A percentile compares a stretch with the other conserved stretches of the same genome.
Conservation (phyloP, 2,113 vertebrate species). For the Hemiscyllium ocellatum region DNA sequence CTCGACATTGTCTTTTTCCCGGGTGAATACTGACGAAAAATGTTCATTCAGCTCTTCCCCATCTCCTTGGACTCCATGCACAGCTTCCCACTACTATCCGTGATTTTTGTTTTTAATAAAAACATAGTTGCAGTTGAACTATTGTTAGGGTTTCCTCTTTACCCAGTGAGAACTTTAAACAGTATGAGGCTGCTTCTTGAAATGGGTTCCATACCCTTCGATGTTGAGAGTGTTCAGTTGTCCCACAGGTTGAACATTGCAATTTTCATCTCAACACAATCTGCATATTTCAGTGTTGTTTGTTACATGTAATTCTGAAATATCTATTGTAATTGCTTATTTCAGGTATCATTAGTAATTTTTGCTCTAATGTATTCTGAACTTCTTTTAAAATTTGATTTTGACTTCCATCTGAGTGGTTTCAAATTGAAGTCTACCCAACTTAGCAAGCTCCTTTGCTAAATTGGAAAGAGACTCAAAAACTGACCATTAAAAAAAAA, state of each 20-base stretch:
- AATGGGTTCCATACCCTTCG: neutral
- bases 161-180: neutral
- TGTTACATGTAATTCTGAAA: neutral
- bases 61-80: too few relatives aligned
- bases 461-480: neutral
- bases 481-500: too few relatives aligned
- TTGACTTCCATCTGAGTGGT: neutral
- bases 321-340: neutral
- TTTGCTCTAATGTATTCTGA: neutral
- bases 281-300: neutral
- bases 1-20: too few relatives aligned
- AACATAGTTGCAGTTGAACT: neutral
- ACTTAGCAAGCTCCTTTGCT: neutral
- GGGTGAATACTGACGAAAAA: too few relatives aligned
- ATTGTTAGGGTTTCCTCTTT: neutral
- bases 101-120: too few relatives aligned
- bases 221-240: neutral
- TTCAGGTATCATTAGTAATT: neutral
- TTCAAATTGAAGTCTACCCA: neutral
- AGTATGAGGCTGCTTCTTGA: neutral
- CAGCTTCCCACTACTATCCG: too few relatives aligned
- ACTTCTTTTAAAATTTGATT: neutral
- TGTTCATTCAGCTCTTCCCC: too few relatives aligned
- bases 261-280: neutral
- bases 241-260: neutral